Evolutionary conservation across 2,113 vertebrate genomes (phyloP).

Genomic region (Anser cygnoides): DNA sequence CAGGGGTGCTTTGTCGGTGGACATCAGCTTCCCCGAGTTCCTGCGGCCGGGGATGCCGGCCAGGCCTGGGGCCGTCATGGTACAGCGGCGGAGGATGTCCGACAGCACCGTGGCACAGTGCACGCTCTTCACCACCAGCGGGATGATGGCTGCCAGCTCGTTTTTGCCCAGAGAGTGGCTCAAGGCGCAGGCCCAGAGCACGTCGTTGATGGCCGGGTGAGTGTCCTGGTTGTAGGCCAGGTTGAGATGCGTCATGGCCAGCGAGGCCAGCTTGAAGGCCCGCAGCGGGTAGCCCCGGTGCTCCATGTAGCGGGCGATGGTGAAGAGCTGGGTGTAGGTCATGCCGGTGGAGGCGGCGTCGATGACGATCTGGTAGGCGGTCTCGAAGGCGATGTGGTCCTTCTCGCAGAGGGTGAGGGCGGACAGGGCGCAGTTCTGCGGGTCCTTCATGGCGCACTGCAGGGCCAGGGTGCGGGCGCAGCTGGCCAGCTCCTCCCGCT

Average conservation of each 20-base stretch:
- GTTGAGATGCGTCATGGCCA: slow-evolving; percentile 98
- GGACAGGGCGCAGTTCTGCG: slow-evolving; percentile 96
- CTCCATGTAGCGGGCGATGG: slow-evolving; percentile 98
- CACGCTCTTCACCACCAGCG: slow-evolving; percentile 97
- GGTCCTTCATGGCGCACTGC: slow-evolving; percentile 98
- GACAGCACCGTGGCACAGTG: slow-evolving; percentile 97
- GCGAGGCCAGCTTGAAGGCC: slow-evolving; percentile 94
- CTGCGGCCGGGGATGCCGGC: slow-evolving; percentile 94
- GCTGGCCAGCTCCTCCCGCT: slow-evolving; percentile 95
- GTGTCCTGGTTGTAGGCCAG: slow-evolving; percentile 99
- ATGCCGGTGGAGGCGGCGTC: slow-evolving; percentile 94
- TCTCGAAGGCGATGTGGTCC: slow-evolving; percentile 98
- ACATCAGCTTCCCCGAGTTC: slow-evolving; percentile 98
- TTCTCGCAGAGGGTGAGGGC: slow-evolving; percentile 97
- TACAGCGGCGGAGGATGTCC: slow-evolving; percentile 96
- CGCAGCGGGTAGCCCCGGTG: slow-evolving; percentile 95
- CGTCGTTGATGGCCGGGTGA: slow-evolving; percentile 96
- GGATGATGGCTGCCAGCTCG: slow-evolving; percentile 95
- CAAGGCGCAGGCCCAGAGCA: slow-evolving; percentile 97
- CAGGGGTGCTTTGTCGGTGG: slow-evolving; percentile 96
- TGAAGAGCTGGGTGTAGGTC: slow-evolving; percentile 97
- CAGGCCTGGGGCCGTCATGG: slow-evolving; percentile 93
- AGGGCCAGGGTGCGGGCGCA: slow-evolving; percentile 93
- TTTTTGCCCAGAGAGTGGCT: slow-evolving; percentile 99
- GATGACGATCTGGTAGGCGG: slow-evolving; percentile 97